phyloP scores from a whole-genome alignment of 2,113 vertebrate genomes.

The Podarcis muralis region DNA sequence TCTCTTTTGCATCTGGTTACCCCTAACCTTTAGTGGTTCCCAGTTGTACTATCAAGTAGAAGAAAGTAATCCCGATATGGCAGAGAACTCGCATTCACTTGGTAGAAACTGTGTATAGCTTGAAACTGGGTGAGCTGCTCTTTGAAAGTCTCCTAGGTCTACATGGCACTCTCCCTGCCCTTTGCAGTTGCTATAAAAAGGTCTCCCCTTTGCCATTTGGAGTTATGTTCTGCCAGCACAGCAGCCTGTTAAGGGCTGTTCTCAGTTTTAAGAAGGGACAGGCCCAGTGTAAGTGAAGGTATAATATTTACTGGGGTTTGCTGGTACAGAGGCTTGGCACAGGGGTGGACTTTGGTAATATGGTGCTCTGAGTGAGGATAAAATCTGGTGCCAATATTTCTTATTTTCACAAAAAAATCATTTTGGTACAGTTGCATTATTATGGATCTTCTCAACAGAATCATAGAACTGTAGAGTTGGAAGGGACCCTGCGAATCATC shows the following conservation, averaged over 20 bases:
- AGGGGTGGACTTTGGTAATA: too few relatives aligned
- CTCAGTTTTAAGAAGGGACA: background rate
- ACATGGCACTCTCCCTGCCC: background rate
- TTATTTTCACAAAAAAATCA: too few relatives aligned
- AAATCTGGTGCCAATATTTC: too few relatives aligned
- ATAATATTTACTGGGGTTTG: background rate
- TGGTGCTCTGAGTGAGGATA: too few relatives aligned
- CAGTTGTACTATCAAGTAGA: background rate
- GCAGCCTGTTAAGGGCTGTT: constrained; percentile 29
- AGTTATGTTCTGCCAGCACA: constrained; percentile 68
- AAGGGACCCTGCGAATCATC: too few relatives aligned
- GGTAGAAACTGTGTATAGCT: background rate
- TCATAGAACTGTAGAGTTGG: too few relatives aligned
- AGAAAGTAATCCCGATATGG: background rate
- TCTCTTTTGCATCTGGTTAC: background rate
- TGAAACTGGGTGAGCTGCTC: background rate
- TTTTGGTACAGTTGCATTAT: too few relatives aligned
- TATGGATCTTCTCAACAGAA: too few relatives aligned
- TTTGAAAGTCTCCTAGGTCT: background rate
- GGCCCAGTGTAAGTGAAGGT: background rate
- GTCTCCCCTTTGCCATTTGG: constrained; percentile 72
- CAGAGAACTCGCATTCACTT: background rate
- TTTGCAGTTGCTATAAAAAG: constrained; percentile 61
- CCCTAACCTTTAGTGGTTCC: background rate
- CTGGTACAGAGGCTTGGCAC: background rate